Evolutionary conservation across 2,888 invertebrate genomes (phyloP), one percentile per base, ranked within the genome.

Genomic region (Seira sanloemensis): DNA sequence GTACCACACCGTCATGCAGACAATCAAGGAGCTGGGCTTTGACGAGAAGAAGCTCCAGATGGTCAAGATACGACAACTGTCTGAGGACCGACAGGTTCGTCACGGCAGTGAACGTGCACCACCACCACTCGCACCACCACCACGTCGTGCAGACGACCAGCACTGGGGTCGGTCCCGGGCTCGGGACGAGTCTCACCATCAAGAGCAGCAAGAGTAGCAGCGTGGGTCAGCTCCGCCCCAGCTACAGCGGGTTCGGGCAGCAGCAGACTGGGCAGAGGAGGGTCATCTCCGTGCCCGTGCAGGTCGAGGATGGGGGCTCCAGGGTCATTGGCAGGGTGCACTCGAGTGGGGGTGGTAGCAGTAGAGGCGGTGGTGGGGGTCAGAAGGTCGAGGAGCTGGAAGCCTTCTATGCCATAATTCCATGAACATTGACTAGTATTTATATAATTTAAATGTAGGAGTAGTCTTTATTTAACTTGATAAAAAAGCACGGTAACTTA

Each of bases 1-100:
- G 5, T 76, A 69, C 81, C 67, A 69, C 26, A 69, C 50, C 1
- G 71, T 76, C 0, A 23, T 81, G 2, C 69, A 50, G 16, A 62
- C 58, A 0, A 81, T 76, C 12, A 75, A 76, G 23, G 68, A 81
- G 19, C 58, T 81, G 1, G 81, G 81, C 19, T 81, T 81, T 24
- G 75, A 81, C 46, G 75, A 75, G 24, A 50, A 67, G 23, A 68
- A 76, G 16, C 46, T 81, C 23, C 75, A 76, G 24, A 58, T 67
- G 18, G 16, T 69, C 9, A 65, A 67, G 9, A 16, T 81, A 81
- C 18, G 76, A 81, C 75, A 62, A 18, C 37, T 81, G 81, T 25
- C 16, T 66, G 1, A 1, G 78, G n/a, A 77, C 77, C 1, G 73
- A 73, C n/a, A 54, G 73, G 62, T 73, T 73, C 23, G 73, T 73